A percentile compares a stretch with the other conserved stretches of the same genome.
phyloP scores from a whole-genome alignment of 2,888 invertebrate genomes.

The Pollenia labialis region DNA sequence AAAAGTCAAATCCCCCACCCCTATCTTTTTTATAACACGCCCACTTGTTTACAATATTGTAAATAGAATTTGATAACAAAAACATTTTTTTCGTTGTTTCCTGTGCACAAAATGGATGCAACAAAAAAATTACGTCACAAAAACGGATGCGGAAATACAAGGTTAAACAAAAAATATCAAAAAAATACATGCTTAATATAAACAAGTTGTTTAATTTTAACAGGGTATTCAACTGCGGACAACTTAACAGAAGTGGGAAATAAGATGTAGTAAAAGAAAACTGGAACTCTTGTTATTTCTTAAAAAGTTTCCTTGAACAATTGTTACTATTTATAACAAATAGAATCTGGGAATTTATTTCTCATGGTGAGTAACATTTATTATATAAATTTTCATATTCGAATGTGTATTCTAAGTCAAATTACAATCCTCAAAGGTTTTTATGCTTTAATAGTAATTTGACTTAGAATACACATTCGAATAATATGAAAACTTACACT shows the following conservation, averaged over 20 bases:
- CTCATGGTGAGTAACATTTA: no score
- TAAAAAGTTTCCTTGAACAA: no score
- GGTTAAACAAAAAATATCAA: constrained; percentile 55
- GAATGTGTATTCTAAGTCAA: no score
- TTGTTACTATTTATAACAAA: no score
- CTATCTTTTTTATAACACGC: neutral
- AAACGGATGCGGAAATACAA: constrained; percentile 63
- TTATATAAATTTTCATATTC: no score
- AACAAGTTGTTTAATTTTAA: constrained; percentile 52
- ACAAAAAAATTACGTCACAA: constrained; percentile 15
- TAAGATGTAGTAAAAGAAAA: no score
- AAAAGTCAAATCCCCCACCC: constrained; percentile 20
- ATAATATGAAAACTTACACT: no score
- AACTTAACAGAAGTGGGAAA: neutral
- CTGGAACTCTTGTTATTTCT: no score
- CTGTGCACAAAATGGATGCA: constrained; percentile 20
- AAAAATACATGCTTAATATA: constrained; percentile 24
- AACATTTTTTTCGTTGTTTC: constrained; percentile 48
- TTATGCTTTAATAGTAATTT: no score
- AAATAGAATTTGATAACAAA: constrained; percentile 68
- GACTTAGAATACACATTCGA: no score
- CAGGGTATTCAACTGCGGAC: neutral
- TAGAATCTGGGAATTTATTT: no score
- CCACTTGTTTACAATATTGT: constrained; percentile 63
- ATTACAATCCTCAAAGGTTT: no score